Evolutionary conservation across 2,797 vertebrate genomes (phyloP).

Genomic region (Rhabdophis nuchalis): DNA sequence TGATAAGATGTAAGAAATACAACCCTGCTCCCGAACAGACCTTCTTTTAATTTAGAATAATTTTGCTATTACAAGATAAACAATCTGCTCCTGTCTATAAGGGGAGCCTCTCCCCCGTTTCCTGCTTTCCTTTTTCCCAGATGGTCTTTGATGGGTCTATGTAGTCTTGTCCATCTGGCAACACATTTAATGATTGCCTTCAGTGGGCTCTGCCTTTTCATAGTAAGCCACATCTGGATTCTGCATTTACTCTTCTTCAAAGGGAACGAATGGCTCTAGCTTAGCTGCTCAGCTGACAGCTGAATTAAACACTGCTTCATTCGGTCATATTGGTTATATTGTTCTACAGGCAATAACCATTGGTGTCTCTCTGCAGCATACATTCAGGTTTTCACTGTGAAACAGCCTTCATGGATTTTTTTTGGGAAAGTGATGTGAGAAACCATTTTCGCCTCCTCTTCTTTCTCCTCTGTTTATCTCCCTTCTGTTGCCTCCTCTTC

Average conservation of each 20-base stretch:
- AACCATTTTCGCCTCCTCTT: background rate
- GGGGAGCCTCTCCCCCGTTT: background rate
- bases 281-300: background rate
- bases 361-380: background rate
- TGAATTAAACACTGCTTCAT: background rate
- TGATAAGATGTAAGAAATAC: background rate
- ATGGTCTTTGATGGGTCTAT: background rate
- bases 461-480: background rate
- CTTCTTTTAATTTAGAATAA: background rate
- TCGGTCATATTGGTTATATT: background rate
- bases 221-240: background rate
- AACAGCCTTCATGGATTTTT: background rate
- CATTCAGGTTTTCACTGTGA: background rate
- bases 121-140: background rate
- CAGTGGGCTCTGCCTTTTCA: background rate
- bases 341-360: background rate
- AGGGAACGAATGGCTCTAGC: background rate
- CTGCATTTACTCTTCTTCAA: background rate
- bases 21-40: background rate
- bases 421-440: background rate
- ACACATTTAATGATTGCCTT: background rate
- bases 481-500: background rate
- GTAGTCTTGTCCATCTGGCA: background rate
- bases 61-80: background rate
- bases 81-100: background rate